Percentiles rank a stretch among this genome's conserved stretches.
phyloP scores from a whole-genome alignment of 2,888 invertebrate species.

The Kryphioiulus occultus region DNA sequence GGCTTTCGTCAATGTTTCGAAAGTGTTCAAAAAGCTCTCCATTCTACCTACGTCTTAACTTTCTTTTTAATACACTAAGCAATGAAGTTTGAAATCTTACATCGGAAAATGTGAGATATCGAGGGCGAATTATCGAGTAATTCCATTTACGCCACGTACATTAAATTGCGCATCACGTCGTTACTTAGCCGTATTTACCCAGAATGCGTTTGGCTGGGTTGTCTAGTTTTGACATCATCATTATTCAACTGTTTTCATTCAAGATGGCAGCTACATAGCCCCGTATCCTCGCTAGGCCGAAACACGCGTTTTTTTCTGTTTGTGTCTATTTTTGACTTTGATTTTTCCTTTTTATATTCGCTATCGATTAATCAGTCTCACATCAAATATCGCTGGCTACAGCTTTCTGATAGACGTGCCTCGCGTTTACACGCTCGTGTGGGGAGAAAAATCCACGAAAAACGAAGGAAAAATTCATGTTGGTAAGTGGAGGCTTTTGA shows the following conservation, averaged over 20 bases:
- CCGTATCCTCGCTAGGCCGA: conserved; percentile 11
- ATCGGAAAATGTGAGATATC: neutral
- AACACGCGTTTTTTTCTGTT: conserved; percentile 11
- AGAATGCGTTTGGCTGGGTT: neutral
- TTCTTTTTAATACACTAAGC: too few species aligned
- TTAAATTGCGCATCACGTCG: conserved; percentile 25
- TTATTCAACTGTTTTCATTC: conserved; percentile 25
- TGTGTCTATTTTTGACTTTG: conserved; percentile 33
- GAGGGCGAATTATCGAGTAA: neutral
- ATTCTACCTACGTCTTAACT: too few species aligned
- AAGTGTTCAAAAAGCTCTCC: too few species aligned
- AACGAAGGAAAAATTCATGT: conserved; percentile 27
- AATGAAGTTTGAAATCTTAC: too few species aligned
- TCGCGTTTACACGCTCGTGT: neutral
- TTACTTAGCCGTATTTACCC: conserved; percentile 21
- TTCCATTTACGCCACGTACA: neutral
- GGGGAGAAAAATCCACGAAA: neutral
- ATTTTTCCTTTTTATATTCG: conserved; percentile 38
- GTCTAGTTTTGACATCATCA: conserved; percentile 40
- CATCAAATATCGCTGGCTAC: conserved; percentile 20
- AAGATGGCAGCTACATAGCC: conserved; percentile 36
- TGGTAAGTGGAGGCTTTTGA: conserved; percentile 28
- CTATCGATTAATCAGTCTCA: conserved; percentile 39
- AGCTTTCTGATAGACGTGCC: conserved; percentile 14
- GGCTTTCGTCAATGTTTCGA: too few species aligned